Conservation (phyloP, 1,140 invertebrate genomes). For the Drosophila saltans region DNA sequence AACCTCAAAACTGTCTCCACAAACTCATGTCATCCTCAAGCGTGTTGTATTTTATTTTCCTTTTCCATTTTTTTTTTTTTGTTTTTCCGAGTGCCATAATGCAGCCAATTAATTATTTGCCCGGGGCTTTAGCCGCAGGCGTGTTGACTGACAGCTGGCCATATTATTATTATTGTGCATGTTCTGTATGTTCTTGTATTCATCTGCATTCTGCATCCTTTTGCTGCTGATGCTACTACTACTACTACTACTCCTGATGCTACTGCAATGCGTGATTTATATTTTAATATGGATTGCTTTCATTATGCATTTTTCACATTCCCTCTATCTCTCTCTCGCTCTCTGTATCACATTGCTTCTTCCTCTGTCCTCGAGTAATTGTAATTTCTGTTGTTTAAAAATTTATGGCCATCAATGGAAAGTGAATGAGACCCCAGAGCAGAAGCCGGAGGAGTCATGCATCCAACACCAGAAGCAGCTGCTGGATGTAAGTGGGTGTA, state of each 20-base stretch:
- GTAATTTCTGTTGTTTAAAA: conserved; percentile 80
- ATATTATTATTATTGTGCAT: conserved; percentile 69
- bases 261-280: conserved; percentile 71
- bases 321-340: conserved; percentile 1
- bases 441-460: conserved; percentile 23
- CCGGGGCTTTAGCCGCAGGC: conserved; percentile 50
- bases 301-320: conserved; percentile 77
- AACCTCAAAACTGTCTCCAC: conserved; percentile 37
- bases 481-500: conserved; percentile 52
- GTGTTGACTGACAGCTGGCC: conserved; percentile 69
- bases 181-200: conserved; percentile 39
- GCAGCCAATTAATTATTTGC: conserved; percentile 78
- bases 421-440: conserved; percentile 42
- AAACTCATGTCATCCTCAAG: neutral
- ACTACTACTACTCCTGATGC: conserved; percentile 2
- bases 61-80: neutral
- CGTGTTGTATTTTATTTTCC: neutral
- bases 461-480: neutral
- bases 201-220: conserved; percentile 30
- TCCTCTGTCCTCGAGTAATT: conserved; percentile 56
- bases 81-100: conserved; percentile 46
- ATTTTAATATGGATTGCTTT: conserved; percentile 78
- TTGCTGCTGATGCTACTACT: neutral
- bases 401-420: conserved; percentile 77
- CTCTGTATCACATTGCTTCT: neutral